Evolutionary conservation across 2,113 vertebrate species (phyloP).

Genomic region (Trematocara nigrifrons): DNA sequence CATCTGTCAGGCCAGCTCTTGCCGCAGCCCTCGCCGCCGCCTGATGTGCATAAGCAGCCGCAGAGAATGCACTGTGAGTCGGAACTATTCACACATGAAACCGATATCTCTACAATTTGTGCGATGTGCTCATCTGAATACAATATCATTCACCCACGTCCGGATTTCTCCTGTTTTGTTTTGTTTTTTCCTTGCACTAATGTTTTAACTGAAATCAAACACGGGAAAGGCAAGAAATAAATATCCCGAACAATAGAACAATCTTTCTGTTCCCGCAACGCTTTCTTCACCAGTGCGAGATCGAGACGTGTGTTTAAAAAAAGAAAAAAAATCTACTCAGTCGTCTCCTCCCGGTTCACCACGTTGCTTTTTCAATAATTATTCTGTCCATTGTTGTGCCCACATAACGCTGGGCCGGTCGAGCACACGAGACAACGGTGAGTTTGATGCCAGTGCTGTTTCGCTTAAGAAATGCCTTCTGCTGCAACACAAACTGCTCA

Average conservation of each 20-base stretch:
- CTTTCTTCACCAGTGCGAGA: background rate
- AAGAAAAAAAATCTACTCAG: background rate
- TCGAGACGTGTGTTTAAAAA: background rate
- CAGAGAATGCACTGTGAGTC: constrained; percentile 26
- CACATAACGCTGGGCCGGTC: constrained; percentile 58
- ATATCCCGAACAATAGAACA: constrained; percentile 14
- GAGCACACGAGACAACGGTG: constrained; percentile 49
- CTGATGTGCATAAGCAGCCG: constrained; percentile 60
- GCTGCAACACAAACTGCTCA: constrained; percentile 3
- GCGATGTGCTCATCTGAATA: background rate
- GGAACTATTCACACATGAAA: background rate
- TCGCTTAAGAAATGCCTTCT: background rate
- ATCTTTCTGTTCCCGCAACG: background rate
- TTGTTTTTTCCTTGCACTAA: background rate
- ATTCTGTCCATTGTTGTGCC: constrained; percentile 77
- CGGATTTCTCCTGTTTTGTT: background rate
- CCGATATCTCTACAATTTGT: background rate
- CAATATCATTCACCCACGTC: constrained; percentile 9
- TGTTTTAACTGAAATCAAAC: constrained; percentile 35
- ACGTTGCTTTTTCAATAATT: constrained; percentile 70
- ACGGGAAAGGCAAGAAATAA: constrained; percentile 13
- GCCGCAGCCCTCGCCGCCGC: constrained; percentile 68
- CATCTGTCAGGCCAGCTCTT: constrained; percentile 67
- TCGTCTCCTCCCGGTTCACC: constrained; percentile 49
- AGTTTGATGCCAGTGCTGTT: constrained; percentile 4